phyloP scores from a whole-genome alignment of 1,140 invertebrate species.

The Drosophila pseudoananassae region DNA sequence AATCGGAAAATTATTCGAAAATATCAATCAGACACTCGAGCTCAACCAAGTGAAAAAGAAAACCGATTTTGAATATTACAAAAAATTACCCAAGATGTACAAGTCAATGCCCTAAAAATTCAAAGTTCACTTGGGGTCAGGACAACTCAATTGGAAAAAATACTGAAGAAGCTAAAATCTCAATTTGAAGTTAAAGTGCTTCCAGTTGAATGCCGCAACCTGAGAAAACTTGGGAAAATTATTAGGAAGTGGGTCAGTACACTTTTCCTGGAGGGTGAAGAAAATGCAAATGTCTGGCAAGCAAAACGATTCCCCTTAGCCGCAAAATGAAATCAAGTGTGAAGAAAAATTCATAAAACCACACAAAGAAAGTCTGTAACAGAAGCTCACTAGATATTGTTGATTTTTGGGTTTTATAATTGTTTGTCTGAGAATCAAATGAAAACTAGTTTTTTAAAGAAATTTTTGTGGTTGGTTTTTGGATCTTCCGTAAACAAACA shows the following conservation, averaged over 20 bases:
- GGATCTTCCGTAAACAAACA: conserved; percentile 22
- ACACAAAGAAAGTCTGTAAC: conserved; percentile 51
- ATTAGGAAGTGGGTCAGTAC: conserved; percentile 69
- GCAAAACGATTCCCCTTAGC: conserved; percentile 38
- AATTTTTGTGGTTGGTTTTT: conserved; percentile 49
- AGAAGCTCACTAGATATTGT: conserved; percentile 45
- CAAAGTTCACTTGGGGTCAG: conserved; percentile 37
- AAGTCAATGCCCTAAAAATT: conserved; percentile 48
- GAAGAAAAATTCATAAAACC: conserved; percentile 74
- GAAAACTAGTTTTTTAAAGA: conserved; percentile 50
- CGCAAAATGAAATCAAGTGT: conserved; percentile 76
- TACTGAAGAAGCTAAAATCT: conserved; percentile 25
- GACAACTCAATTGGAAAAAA: conserved; percentile 65
- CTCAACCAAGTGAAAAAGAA: conserved; percentile 39
- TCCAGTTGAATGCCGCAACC: conserved; percentile 57
- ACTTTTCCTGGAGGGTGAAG: conserved; percentile 32
- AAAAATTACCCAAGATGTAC: not conserved
- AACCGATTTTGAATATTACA: conserved; percentile 38
- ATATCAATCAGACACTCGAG: conserved; percentile 59
- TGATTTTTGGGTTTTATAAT: conserved; percentile 58
- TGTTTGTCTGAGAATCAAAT: conserved; percentile 31
- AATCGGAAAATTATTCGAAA: conserved; percentile 39
- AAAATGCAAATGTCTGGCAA: conserved; percentile 70
- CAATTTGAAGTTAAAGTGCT: conserved; percentile 58
- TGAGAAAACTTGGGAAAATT: conserved; percentile 61